Evolutionary conservation across 2,113 vertebrate species (phyloP).

Genomic region (Xenopus tropicalis): DNA sequence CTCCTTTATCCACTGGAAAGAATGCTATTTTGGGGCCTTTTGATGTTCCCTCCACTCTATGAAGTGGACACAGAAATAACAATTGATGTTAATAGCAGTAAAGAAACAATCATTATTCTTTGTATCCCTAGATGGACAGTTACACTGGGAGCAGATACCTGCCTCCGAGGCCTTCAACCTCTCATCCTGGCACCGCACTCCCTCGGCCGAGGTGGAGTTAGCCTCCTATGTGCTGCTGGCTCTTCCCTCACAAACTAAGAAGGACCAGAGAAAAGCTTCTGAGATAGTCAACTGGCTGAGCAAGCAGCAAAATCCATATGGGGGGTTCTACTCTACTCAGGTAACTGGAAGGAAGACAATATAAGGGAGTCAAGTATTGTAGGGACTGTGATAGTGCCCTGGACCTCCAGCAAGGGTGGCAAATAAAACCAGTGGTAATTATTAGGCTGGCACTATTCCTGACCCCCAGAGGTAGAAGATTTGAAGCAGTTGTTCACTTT

Average conservation of each 20-base stretch:
- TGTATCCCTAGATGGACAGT: conserved; percentile 47
- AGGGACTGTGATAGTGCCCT: no score
- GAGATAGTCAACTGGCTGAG: conserved; percentile 71
- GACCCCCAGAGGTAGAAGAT: no score
- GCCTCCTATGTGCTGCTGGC: conserved; percentile 71
- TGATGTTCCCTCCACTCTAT: no score
- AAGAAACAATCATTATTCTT: no score
- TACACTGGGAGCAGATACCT: conserved; percentile 55
- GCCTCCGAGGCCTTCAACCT: background rate
- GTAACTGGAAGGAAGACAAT: conserved; percentile 52
- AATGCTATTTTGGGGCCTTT: no score
- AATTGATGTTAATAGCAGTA: no score
- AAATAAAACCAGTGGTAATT: no score
- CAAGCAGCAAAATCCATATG: conserved; percentile 78
- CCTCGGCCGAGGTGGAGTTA: conserved; percentile 67
- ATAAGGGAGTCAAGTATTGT: background rate
- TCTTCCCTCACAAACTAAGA: conserved; percentile 55
- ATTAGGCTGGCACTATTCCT: no score
- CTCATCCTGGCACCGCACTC: conserved; percentile 27
- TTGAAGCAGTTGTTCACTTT: no score
- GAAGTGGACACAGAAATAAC: no score
- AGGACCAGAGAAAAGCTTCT: conserved; percentile 60
- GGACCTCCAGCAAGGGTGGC: no score
- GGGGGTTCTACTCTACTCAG: conserved; percentile 88
- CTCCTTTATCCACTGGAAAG: no score